phyloP scores from a whole-genome alignment of 2,797 vertebrate species.

The Chelidonichthys spinosus region DNA sequence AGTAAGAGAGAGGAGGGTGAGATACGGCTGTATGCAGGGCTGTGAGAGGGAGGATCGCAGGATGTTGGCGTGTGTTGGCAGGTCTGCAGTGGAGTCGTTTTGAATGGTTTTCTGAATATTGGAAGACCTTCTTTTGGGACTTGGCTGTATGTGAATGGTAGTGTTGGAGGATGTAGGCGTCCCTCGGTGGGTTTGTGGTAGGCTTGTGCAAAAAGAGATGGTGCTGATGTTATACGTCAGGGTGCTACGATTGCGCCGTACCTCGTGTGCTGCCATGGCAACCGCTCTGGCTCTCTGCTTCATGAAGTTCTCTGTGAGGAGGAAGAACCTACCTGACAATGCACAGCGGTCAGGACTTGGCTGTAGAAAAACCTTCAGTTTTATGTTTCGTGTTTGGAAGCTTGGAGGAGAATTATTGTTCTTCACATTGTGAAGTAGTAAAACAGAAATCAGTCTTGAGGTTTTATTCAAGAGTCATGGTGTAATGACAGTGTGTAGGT shows the following conservation, averaged over 20 bases:
- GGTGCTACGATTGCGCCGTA: constrained; percentile 47
- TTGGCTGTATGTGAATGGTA: constrained; percentile 61
- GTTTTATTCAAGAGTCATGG: constrained; percentile 62
- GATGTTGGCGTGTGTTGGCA: constrained; percentile 67
- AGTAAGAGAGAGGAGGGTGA: constrained; percentile 56
- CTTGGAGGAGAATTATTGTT: constrained; percentile 4
- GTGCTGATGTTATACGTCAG: constrained; percentile 58
- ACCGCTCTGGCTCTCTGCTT: constrained; percentile 68
- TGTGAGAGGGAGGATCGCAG: constrained; percentile 38
- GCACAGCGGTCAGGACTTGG: constrained; percentile 37
- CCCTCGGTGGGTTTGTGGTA: constrained; percentile 49
- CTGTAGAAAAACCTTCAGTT: constrained; percentile 41
- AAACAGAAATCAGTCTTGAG: constrained; percentile 53
- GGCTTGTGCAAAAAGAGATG: constrained; percentile 52
- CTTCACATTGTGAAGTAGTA: constrained; percentile 37
- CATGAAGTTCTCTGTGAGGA: constrained; percentile 51
- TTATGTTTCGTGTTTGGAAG: constrained; percentile 41
- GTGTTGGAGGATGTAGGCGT: constrained; percentile 56
- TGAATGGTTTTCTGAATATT: constrained; percentile 52
- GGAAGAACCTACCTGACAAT: constrained; percentile 65
- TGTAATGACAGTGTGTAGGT: constrained; percentile 33
- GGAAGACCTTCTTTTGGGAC: constrained; percentile 44
- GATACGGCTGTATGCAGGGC: constrained; percentile 41
- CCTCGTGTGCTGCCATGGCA: constrained; percentile 79
- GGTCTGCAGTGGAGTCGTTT: constrained; percentile 43